Conservation (phyloP, 2,888 invertebrate genomes). For the Coelinius sp. region DNA sequence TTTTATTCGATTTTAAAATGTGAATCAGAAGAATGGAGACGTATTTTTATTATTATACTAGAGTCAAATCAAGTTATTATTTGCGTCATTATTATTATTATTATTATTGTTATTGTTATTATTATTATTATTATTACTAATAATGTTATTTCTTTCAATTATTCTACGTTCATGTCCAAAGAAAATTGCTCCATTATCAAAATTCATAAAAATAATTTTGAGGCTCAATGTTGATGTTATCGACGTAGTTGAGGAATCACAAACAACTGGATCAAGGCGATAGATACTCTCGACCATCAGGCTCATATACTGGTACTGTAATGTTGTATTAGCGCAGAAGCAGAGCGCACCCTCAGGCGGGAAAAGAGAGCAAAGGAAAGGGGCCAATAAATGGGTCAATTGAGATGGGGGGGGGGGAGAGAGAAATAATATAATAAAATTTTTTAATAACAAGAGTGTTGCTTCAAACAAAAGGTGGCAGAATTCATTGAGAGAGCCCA, state of each 20-base stretch:
- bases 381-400: constrained; percentile 22
- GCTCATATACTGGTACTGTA: constrained; percentile 24
- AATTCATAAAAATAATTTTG: not conserved
- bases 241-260: constrained; percentile 51
- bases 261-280: constrained; percentile 51
- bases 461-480: no score
- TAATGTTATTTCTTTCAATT: not conserved
- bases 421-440: no score
- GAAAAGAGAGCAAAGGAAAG: constrained; percentile 34
- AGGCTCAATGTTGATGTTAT: constrained; percentile 32
- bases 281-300: constrained; percentile 35
- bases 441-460: no score
- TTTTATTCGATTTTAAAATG: constrained; percentile 41
- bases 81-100: not conserved
- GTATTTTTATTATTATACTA: not conserved
- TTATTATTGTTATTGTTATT: not conserved
- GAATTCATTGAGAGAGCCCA: not conserved
- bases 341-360: constrained; percentile 35
- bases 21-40: not conserved
- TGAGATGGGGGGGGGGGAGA: not conserved
- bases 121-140: no score
- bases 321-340: constrained; percentile 38
- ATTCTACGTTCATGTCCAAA: not conserved
- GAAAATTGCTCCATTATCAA: not conserved
- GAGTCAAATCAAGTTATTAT: not conserved